These are phyloP conservation scores for Parelbella ahira DNA, from an alignment of 2,888 invertebrate genomes.

Conservation along the genomic window DNA sequence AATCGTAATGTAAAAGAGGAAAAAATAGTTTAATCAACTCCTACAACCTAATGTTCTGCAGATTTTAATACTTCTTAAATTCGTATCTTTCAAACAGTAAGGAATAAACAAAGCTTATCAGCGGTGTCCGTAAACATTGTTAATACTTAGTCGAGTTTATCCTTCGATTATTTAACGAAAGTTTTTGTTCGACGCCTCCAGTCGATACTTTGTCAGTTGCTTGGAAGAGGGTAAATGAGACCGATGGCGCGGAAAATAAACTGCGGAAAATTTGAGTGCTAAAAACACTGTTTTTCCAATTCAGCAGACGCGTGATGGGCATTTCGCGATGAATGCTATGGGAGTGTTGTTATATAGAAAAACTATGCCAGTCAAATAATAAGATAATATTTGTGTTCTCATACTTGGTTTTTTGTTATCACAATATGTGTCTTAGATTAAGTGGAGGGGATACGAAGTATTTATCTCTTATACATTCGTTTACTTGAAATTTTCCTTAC, in stretches of 20 bases:
- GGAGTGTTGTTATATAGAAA: not conserved
- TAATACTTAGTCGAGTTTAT: slow-evolving; percentile 11
- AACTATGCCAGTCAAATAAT: too few species aligned
- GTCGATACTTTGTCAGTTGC: slow-evolving; percentile 31
- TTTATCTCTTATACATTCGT: too few species aligned
- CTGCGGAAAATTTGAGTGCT: slow-evolving; percentile 17
- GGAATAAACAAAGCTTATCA: slow-evolving; percentile 1
- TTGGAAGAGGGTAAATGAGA: slow-evolving; percentile 26
- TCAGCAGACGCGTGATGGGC: slow-evolving; percentile 8
- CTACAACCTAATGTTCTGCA: too few species aligned
- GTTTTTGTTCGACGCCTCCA: slow-evolving; percentile 21
- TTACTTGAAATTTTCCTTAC: too few species aligned
- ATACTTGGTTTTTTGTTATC: too few species aligned
- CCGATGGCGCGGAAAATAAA: slow-evolving; percentile 21
- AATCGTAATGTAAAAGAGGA: too few species aligned
- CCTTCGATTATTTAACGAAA: slow-evolving; percentile 16
- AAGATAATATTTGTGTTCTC: too few species aligned
- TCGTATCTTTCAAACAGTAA: too few species aligned
- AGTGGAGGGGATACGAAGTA: too few species aligned
- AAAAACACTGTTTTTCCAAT: slow-evolving; percentile 14
- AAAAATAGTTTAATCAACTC: too few species aligned
- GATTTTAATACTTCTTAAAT: too few species aligned
- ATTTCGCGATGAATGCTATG: slow-evolving; percentile 7
- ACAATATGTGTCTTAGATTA: too few species aligned
- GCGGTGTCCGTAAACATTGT: slow-evolving; percentile 7